phyloP scores from a whole-genome alignment of 2,888 invertebrate species.

The Hipparchia semele region DNA sequence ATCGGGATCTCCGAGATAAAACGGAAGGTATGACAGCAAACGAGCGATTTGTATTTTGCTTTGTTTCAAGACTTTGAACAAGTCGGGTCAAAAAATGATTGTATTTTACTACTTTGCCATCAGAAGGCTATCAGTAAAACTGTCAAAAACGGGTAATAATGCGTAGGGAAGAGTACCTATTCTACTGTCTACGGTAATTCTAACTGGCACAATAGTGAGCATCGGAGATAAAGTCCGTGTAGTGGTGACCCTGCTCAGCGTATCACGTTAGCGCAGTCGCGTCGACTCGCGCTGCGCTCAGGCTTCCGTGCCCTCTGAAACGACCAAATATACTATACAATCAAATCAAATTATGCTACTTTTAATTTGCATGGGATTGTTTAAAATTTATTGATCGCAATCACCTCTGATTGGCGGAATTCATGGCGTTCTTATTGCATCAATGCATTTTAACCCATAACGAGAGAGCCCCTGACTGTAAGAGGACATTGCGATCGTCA shows the following conservation, averaged over 20 bases:
- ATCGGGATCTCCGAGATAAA: no score
- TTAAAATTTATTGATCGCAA: no score
- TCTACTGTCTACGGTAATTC: conserved; percentile 66
- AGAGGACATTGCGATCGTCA: no score
- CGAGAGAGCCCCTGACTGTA: no score
- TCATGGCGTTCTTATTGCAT: no score
- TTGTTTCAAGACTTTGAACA: not conserved
- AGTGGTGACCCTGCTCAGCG: conserved; percentile 70
- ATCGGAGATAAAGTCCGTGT: conserved; percentile 63
- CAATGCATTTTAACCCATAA: no score
- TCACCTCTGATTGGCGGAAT: no score
- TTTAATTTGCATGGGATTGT: no score
- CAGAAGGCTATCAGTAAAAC: not conserved
- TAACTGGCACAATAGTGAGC: conserved; percentile 81
- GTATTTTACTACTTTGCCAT: not conserved
- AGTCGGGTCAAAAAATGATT: not conserved
- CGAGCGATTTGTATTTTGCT: no score
- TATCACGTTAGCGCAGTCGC: conserved; percentile 61
- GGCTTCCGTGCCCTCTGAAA: conserved; percentile 70
- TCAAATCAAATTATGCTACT: not conserved
- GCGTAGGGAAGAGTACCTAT: conserved; percentile 44
- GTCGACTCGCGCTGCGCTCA: conserved; percentile 53
- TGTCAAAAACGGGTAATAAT: not conserved
- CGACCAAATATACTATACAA: conserved; percentile 17
- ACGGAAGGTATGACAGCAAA: no score